Percentiles rank a stretch among this genome's conserved stretches.
These are phyloP conservation scores for Silvanus unidentatus DNA, from an alignment of 2,888 invertebrate species.

Conservation along the genomic window DNA sequence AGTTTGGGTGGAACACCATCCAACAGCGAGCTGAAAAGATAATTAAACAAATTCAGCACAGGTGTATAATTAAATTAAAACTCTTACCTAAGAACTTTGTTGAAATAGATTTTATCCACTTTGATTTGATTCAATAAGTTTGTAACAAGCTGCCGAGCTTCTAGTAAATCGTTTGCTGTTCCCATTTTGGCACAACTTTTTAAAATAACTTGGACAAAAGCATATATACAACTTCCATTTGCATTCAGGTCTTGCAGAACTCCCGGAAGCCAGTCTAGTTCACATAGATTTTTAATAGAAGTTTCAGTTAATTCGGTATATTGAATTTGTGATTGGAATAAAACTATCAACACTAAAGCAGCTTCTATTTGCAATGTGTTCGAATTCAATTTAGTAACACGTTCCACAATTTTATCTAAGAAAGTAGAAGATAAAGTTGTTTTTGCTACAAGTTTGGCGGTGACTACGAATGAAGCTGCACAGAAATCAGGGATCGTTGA, in stretches of 20 bases:
- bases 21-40: conserved; percentile 33
- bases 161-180: conserved; percentile 46
- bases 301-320: conserved; percentile 47
- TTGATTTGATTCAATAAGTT: conserved; percentile 56
- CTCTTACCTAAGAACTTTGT: conserved; percentile 52
- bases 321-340: conserved; percentile 61
- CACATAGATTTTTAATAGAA: conserved; percentile 50
- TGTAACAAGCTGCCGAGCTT: conserved; percentile 53
- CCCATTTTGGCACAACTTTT: conserved; percentile 43
- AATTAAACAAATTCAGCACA: conserved; percentile 4
- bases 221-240: conserved; percentile 52
- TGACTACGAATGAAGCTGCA: conserved; percentile 67
- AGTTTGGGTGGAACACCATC: conserved; percentile 27
- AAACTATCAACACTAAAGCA: conserved; percentile 59
- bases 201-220: conserved; percentile 55
- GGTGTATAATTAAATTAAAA: not conserved
- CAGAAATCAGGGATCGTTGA: conserved; percentile 65
- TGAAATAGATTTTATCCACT: conserved; percentile 48
- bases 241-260: conserved; percentile 52
- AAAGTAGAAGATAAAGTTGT: conserved; percentile 53
- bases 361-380: conserved; percentile 57
- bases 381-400: conserved; percentile 50
- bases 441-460: conserved; percentile 64
- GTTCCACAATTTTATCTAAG: conserved; percentile 56
- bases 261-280: conserved; percentile 47